phyloP scores from a whole-genome alignment of 1,140 invertebrate genomes.

The Lepidurus arcticus region DNA sequence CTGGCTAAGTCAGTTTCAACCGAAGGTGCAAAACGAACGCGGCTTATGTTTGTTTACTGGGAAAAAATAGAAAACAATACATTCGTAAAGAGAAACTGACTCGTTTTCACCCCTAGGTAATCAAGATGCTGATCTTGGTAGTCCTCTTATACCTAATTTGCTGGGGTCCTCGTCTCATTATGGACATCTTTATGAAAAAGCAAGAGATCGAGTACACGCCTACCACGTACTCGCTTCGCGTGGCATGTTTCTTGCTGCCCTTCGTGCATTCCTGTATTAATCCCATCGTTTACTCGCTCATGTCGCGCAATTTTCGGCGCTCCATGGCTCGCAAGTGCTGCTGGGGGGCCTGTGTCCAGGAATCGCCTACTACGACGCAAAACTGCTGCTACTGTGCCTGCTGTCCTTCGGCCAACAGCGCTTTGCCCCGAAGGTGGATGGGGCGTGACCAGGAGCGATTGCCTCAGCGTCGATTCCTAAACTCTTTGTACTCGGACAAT shows the following conservation, averaged over 20 bases:
- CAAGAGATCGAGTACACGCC: slow-evolving; percentile 36
- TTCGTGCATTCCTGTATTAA: slow-evolving; percentile 45
- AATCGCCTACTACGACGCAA: neutral
- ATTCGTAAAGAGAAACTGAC: neutral
- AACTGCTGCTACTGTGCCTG: slow-evolving; percentile 11
- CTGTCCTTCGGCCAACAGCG: neutral
- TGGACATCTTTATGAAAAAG: slow-evolving; percentile 43
- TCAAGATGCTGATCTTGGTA: slow-evolving; percentile 50
- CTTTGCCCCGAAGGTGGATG: neutral
- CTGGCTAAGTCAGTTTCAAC: too few relatives aligned
- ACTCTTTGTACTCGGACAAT: neutral
- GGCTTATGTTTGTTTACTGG: too few relatives aligned
- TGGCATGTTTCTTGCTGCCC: slow-evolving; percentile 39
- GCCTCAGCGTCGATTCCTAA: neutral
- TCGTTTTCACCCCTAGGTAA: slow-evolving; percentile 43
- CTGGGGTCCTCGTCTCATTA: slow-evolving; percentile 48
- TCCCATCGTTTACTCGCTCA: slow-evolving; percentile 49
- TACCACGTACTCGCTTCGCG: slow-evolving; percentile 37
- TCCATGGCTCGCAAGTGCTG: slow-evolving; percentile 40
- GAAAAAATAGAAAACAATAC: neutral
- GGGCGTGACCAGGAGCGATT: neutral
- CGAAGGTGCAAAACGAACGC: too few relatives aligned
- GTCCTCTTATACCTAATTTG: slow-evolving; percentile 48
- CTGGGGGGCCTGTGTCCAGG: slow-evolving; percentile 22
- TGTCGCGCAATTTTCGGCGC: slow-evolving; percentile 48